Conservation (phyloP, 2,113 vertebrate species). For the Ptilorrhoa leucosticta region DNA sequence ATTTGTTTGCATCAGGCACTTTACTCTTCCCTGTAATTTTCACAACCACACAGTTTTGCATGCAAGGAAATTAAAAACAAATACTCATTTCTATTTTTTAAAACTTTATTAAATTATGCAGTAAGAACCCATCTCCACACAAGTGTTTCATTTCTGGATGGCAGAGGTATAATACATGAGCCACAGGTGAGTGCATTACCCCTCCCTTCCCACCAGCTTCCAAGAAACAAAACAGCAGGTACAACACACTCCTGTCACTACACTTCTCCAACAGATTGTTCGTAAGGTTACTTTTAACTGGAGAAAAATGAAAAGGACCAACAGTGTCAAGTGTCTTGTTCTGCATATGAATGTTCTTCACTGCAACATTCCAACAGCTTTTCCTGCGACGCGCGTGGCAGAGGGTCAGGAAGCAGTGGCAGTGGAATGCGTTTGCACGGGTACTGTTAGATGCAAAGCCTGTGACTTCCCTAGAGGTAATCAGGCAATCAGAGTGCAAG, state of each 20-base stretch:
- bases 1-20: not conserved
- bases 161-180: constrained; percentile 72
- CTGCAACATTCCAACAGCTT: not conserved
- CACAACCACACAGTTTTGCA: not conserved
- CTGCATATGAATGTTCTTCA: constrained; percentile 2
- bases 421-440: constrained; percentile 43
- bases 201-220: constrained; percentile 54
- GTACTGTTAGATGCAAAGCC: not conserved
- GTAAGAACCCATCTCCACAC: constrained; percentile 67
- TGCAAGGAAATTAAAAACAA: constrained; percentile 9
- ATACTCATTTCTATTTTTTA: not conserved
- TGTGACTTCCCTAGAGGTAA: not conserved
- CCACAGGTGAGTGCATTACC: constrained; percentile 47
- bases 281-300: constrained; percentile 20
- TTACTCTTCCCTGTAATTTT: not conserved
- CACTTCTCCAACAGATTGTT: constrained; percentile 58
- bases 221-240: constrained; percentile 68
- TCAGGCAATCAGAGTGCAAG: constrained; percentile 56
- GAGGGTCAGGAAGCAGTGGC: constrained; percentile 21
- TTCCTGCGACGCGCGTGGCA: not conserved
- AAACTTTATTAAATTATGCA: constrained; percentile 68
- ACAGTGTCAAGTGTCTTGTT: constrained; percentile 23
- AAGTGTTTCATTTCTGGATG: constrained; percentile 66
- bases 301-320: constrained; percentile 50
- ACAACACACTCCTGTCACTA: constrained; percentile 61